A percentile compares a stretch with the other conserved stretches of the same genome.
Evolutionary conservation across 2,113 vertebrate species (phyloP).

Genomic region (Catharus minimus): DNA sequence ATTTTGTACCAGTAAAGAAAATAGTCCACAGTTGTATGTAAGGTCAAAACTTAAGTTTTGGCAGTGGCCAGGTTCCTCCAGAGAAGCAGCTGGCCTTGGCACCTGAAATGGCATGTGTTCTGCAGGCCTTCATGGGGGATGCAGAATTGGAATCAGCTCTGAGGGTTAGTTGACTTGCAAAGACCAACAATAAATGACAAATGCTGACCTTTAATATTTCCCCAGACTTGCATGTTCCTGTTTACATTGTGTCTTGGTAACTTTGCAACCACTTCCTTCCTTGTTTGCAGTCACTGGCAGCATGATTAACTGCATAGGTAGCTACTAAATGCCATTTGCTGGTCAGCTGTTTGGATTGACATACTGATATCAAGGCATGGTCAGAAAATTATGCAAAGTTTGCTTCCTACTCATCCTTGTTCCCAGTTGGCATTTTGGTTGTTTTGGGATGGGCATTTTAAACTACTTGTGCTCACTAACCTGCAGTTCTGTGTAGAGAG

Average conservation of each 20-base stretch:
- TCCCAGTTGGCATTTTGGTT: background rate
- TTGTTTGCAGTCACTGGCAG: background rate
- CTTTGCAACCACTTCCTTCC: conserved; percentile 50
- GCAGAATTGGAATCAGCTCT: background rate
- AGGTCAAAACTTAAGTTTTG: background rate
- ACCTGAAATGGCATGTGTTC: background rate
- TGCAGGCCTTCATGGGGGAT: background rate
- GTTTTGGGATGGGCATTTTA: background rate
- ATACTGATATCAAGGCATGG: background rate
- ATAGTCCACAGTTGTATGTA: background rate
- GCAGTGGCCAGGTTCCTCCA: background rate
- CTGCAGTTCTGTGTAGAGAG: background rate
- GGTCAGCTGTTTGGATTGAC: background rate
- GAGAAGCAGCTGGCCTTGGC: background rate
- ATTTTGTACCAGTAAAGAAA: background rate
- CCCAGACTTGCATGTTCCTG: conserved; percentile 14
- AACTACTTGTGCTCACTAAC: background rate
- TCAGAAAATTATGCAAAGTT: background rate
- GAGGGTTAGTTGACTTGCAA: background rate
- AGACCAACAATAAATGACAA: background rate
- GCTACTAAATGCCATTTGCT: background rate
- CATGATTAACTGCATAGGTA: background rate
- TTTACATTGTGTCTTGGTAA: background rate
- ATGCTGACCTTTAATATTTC: conserved; percentile 43
- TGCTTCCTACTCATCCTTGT: background rate